These are phyloP conservation scores for Porites rus DNA, from an alignment of 92 coral and sea anemone species.

Conservation along the genomic window DNA sequence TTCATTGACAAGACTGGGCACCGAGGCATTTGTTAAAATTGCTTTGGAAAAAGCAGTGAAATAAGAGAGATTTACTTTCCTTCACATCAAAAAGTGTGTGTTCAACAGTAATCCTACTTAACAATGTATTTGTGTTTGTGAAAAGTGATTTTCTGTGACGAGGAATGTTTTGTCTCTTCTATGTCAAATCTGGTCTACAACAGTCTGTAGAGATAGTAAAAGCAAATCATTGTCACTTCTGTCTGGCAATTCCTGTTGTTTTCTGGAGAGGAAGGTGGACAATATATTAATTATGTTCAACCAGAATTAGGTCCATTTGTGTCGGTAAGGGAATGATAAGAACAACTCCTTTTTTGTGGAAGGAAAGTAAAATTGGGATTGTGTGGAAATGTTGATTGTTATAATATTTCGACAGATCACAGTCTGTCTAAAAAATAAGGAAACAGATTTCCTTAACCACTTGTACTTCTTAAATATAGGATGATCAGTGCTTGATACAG, in stretches of 20 bases:
- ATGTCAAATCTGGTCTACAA: neutral
- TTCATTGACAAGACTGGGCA: conserved; percentile 24
- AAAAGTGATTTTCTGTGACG: too few relatives aligned
- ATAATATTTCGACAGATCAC: neutral
- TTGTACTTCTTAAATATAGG: conserved; percentile 70
- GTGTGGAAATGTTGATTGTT: conserved; percentile 13
- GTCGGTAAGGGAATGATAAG: neutral
- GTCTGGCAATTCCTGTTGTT: too few relatives aligned
- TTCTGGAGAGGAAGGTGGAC: neutral
- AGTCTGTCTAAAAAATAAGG: conserved; percentile 2
- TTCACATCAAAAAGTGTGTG: neutral
- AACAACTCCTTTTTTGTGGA: neutral
- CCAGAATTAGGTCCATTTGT: neutral
- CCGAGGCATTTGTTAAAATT: conserved; percentile 26
- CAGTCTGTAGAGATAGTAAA: neutral
- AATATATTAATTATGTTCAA: neutral
- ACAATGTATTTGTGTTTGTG: too few relatives aligned
- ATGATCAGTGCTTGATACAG: conserved; percentile 13
- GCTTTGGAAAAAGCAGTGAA: conserved; percentile 32
- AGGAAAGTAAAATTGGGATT: neutral
- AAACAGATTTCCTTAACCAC: conserved; percentile 43
- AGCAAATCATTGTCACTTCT: neutral
- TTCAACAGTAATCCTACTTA: neutral
- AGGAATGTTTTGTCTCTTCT: neutral
- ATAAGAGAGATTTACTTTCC: neutral